These are phyloP conservation scores for Nannoperca obscura DNA, from an alignment of 2,797 vertebrate genomes.

Conservation along the genomic window DNA sequence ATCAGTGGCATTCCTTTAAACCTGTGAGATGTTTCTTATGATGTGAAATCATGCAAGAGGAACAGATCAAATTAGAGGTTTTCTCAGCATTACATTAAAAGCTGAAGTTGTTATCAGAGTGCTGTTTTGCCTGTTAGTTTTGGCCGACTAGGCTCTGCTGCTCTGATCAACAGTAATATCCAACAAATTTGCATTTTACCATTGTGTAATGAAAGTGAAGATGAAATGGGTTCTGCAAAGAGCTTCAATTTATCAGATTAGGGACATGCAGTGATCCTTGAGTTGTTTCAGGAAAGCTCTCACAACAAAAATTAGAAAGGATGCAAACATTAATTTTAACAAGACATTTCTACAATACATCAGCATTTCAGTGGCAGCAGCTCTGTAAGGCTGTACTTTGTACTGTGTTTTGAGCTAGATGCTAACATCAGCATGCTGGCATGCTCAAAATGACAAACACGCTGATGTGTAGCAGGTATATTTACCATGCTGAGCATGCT, in stretches of 20 bases:
- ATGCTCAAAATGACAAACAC: no score
- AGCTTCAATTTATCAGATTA: constrained; percentile 35
- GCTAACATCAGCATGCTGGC: no score
- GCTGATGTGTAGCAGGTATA: no score
- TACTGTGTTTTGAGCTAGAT: not conserved
- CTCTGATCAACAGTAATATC: constrained; percentile 22
- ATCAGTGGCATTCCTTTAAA: constrained; percentile 27
- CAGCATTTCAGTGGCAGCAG: not conserved
- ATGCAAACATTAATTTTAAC: constrained; percentile 52
- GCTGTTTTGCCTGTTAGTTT: constrained; percentile 18
- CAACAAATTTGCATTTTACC: constrained; percentile 28
- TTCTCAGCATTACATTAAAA: constrained; percentile 13
- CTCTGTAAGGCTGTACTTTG: not conserved
- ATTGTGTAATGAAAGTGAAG: constrained; percentile 24
- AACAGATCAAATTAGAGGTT: constrained; percentile 36
- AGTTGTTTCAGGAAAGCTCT: constrained; percentile 27
- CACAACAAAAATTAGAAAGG: constrained; percentile 62
- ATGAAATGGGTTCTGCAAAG: constrained; percentile 17
- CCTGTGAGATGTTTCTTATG: constrained; percentile 26
- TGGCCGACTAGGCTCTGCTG: not conserved
- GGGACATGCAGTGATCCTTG: not conserved
- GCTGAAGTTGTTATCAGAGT: constrained; percentile 18
- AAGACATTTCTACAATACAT: constrained; percentile 19
- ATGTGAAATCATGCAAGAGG: constrained; percentile 27
- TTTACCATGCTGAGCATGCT: no score